phyloP scores from a whole-genome alignment of 1,140 invertebrate species.

The Rhopalosiphum padi region DNA sequence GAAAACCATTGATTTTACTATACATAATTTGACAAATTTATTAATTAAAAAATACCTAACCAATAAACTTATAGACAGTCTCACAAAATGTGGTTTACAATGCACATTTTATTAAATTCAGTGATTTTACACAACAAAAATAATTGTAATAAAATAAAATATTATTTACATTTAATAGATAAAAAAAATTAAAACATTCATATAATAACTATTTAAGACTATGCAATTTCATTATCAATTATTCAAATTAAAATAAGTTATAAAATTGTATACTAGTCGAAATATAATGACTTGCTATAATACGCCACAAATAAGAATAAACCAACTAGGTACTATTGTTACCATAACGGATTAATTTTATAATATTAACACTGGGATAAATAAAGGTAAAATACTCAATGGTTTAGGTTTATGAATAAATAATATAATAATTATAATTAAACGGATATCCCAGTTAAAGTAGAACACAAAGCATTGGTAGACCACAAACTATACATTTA shows the following conservation, averaged over 20 bases:
- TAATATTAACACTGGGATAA: too few relatives aligned
- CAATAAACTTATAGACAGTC: neutral
- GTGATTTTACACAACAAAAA: neutral
- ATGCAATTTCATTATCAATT: neutral
- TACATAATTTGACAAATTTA: neutral
- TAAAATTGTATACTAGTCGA: neutral
- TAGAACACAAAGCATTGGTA: too few relatives aligned
- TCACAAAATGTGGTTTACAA: neutral
- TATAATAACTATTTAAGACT: neutral
- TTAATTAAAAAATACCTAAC: neutral
- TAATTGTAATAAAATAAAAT: too few relatives aligned
- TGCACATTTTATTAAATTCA: too few relatives aligned
- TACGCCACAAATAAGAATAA: neutral
- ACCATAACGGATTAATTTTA: too few relatives aligned
- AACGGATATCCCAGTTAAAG: too few relatives aligned
- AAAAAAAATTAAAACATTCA: neutral
- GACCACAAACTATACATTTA: too few relatives aligned
- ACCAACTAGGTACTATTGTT: too few relatives aligned
- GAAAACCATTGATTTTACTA: neutral
- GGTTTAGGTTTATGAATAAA: too few relatives aligned
- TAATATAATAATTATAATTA: too few relatives aligned
- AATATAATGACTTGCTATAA: neutral
- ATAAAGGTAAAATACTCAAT: too few relatives aligned
- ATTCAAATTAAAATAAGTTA: neutral
- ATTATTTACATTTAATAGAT: too few relatives aligned